phyloP scores from a whole-genome alignment of 2,888 invertebrate genomes.

The Microdon myrmicae region DNA sequence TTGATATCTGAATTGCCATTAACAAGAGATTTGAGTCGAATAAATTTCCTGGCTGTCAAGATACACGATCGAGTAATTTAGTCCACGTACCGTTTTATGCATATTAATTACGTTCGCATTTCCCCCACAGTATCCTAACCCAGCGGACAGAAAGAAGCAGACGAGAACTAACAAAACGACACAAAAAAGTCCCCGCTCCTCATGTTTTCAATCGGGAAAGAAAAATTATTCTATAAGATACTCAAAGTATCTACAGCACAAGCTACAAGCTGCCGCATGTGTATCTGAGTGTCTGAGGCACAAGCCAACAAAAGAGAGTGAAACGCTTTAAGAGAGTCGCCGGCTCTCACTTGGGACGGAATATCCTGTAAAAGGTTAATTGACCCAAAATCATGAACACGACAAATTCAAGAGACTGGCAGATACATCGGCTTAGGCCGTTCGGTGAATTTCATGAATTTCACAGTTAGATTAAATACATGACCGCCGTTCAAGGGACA shows the following conservation, averaged over 20 bases:
- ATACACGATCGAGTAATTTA: constrained; percentile 35
- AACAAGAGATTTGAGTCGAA: too few species aligned
- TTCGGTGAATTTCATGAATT: constrained; percentile 17
- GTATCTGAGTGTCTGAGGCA: background rate
- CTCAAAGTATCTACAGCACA: too few species aligned
- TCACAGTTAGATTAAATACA: constrained; percentile 21
- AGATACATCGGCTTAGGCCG: background rate
- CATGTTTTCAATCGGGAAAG: background rate
- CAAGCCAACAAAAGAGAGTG: background rate
- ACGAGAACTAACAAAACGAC: too few species aligned
- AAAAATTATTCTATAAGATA: constrained; percentile 27
- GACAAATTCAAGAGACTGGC: constrained; percentile 27
- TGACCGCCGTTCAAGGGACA: too few species aligned
- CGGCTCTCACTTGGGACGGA: background rate
- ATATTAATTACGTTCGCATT: constrained; percentile 39
- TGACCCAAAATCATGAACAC: constrained; percentile 40
- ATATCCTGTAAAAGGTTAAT: constrained; percentile 27
- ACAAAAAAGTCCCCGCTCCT: constrained; percentile 14
- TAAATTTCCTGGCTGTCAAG: too few species aligned
- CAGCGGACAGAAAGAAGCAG: too few species aligned
- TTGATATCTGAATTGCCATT: too few species aligned
- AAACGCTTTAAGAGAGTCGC: constrained; percentile 4
- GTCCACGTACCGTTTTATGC: constrained; percentile 37
- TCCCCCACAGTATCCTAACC: constrained; percentile 17
- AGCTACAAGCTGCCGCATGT: constrained; percentile 22